Base-by-base conservation (phyloP, 2,797 vertebrate genomes). In the Antennarius maculatus region DNA sequence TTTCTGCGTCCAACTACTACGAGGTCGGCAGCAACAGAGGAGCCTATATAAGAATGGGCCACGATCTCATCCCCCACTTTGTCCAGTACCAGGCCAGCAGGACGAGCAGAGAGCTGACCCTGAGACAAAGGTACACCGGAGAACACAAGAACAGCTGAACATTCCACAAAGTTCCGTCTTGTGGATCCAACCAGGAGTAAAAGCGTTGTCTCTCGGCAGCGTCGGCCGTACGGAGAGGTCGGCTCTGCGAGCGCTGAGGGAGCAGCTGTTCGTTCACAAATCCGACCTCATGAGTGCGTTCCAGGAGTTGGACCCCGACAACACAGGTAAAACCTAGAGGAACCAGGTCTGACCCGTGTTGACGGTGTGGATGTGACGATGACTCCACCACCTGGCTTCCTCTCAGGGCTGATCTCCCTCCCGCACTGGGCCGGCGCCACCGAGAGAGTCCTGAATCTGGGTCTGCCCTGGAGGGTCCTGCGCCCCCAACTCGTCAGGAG, bases 11-110 rank as follows among this genome's bases (percentile, higher is more conserved):
- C 8, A 99, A 99, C 83, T 98, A 99, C 86, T 99, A 98, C 0
- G 95, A 97, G 18, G 90, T 95, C 59, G 97, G 97, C 71, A 99
- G 97, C 80, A 99, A 98, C 90, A 93, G 95, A 75, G 97, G 97
- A 46, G 97, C 97, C 50, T 97, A 96, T 0, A 91, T 99, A 69
- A 97, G 95, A 76, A 65, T 99, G 86, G 97, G 97, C 46, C 95
- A 95, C 0, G 92, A 97, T 82, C 92, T 99, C 6, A 78, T 92
- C 54, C 96, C 97, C 52, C 95, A 97, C 80, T 80, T 98, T 29
- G 82, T 98, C 77, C 97, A 97, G 83, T 98, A 97, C 84, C 97
- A 96, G 92, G 94, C 96, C 15, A 97, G 88, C 89, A 95, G 93
- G 86, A 88, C 89, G 31, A 96, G 93, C 34, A 92, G 95, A 56